A percentile compares a stretch with the other conserved stretches of the same genome.
Evolutionary conservation across 1,140 invertebrate species (phyloP).

Genomic region (Mactra quadrangularis): DNA sequence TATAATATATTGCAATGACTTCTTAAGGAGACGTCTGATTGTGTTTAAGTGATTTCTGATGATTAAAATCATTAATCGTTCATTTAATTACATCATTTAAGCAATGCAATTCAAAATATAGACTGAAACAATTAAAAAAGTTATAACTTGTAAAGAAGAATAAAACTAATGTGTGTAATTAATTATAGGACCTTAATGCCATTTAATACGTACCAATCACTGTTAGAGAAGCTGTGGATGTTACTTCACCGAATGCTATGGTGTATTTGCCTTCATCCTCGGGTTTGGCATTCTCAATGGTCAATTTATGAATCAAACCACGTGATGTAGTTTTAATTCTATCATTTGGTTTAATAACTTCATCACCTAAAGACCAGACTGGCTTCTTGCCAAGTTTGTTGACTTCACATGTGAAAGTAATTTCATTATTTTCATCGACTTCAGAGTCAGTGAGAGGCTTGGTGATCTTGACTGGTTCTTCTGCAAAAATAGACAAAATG

Average conservation of each 20-base stretch:
- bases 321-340: conserved; percentile 72
- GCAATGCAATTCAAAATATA: too few species aligned
- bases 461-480: conserved; percentile 75
- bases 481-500: conserved; percentile 64
- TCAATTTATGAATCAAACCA: conserved; percentile 77
- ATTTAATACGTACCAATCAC: conserved; percentile 78
- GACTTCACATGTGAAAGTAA: conserved; percentile 87
- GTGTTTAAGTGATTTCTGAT: too few species aligned
- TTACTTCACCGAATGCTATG: conserved; percentile 68
- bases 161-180: too few species aligned
- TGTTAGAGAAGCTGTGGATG: conserved; percentile 71
- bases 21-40: too few species aligned
- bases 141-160: too few species aligned
- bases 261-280: conserved; percentile 81
- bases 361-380: conserved; percentile 95
- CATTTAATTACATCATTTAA: too few species aligned
- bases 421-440: conserved; percentile 73
- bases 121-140: too few species aligned
- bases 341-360: conserved; percentile 85
- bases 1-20: too few species aligned
- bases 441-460: conserved; percentile 76
- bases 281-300: conserved; percentile 73
- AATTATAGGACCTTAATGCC: too few species aligned
- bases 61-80: too few species aligned
- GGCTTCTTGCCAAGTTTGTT: conserved; percentile 97